Percentiles rank a stretch among this genome's conserved stretches.
phyloP scores from a whole-genome alignment of 2,113 vertebrate species.

The Antechinus flavipes region DNA sequence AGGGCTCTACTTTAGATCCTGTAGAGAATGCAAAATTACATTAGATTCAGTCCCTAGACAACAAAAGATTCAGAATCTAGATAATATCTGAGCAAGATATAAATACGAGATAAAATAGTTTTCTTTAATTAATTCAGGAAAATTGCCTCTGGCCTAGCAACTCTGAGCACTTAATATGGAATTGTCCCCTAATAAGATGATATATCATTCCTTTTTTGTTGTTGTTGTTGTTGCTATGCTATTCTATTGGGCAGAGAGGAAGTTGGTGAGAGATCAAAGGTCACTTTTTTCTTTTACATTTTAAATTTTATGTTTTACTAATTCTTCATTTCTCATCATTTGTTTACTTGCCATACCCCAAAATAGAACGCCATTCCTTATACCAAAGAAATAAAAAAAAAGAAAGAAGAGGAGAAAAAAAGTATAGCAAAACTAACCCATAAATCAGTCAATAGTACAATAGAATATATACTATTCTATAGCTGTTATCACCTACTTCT shows the following conservation, averaged over 20 bases:
- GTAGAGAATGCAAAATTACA: not conserved
- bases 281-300: not conserved
- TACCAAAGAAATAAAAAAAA: not conserved
- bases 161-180: not conserved
- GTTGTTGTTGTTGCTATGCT: not conserved
- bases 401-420: not conserved
- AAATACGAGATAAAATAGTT: not conserved
- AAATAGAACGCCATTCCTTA: not conserved
- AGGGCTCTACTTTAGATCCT: not conserved
- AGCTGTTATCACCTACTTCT: not conserved
- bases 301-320: not conserved
- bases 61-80: not conserved
- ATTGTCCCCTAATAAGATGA: not conserved
- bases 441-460: not conserved
- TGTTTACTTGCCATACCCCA: not conserved
- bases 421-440: not conserved
- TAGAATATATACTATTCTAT: not conserved
- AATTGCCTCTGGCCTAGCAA: not conserved
- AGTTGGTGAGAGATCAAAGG: not conserved
- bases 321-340: not conserved
- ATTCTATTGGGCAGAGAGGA: not conserved
- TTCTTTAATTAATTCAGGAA: not conserved
- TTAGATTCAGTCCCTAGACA: not conserved
- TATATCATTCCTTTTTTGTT: not conserved
- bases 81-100: not conserved